phyloP scores from a whole-genome alignment of 64 coral and sea anemone genomes.

The Acropora yongei region DNA sequence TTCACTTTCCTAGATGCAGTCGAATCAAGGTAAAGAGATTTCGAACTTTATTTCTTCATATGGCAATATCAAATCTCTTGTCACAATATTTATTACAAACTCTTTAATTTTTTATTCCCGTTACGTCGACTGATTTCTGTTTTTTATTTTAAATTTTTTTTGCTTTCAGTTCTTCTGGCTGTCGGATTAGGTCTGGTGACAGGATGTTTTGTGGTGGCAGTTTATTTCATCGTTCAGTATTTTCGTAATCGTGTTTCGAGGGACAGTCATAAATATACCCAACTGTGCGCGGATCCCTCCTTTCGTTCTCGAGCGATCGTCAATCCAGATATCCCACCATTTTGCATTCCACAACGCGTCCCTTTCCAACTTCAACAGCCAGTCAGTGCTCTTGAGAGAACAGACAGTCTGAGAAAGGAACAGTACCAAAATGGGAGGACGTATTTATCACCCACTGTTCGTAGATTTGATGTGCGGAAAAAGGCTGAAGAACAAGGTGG shows the following conservation, averaged over 20 bases:
- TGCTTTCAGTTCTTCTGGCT: conserved; percentile 37
- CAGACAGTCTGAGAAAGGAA: not conserved
- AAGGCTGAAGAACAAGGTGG: not conserved
- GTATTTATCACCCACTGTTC: conserved; percentile 3
- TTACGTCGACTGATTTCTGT: not conserved
- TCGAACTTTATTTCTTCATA: too few relatives aligned
- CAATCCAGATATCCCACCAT: conserved; percentile 31
- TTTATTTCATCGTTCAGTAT: conserved; percentile 21
- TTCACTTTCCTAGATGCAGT: not conserved
- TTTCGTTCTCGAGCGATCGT: conserved; percentile 1
- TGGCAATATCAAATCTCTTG: not conserved
- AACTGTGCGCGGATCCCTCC: not conserved
- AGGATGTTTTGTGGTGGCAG: conserved; percentile 9
- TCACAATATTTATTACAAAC: conserved; percentile 12
- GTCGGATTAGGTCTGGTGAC: conserved; percentile 19
- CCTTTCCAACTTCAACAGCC: conserved; percentile 31
- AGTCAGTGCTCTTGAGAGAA: not conserved
- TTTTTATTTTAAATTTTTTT: not conserved
- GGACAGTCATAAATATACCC: not conserved
- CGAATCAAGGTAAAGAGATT: conserved; percentile 10
- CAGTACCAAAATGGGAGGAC: conserved; percentile 8
- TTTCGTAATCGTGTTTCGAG: not conserved
- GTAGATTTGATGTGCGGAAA: not conserved
- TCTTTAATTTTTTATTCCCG: conserved; percentile 7
- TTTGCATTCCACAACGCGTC: conserved; percentile 27